phyloP scores from a whole-genome alignment of 2,888 invertebrate species.

The Rhodophaea formosa region DNA sequence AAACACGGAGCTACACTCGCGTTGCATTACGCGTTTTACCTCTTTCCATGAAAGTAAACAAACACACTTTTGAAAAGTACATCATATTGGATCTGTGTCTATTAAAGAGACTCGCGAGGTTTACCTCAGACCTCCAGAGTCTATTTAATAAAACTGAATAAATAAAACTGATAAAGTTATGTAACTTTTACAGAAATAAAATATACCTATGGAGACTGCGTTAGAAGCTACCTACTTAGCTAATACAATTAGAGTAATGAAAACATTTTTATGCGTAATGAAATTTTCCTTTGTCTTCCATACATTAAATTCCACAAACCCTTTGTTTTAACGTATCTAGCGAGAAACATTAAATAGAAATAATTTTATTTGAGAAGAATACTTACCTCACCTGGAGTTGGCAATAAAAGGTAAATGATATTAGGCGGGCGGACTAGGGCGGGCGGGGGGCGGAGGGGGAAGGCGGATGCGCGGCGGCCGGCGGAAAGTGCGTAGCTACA shows the following conservation, averaged over 20 bases:
- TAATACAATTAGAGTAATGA: not conserved
- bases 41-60: too few species aligned
- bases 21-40: too few species aligned
- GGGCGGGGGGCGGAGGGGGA: conserved; percentile 25
- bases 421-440: conserved; percentile 33
- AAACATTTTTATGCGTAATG: not conserved
- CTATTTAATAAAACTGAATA: too few species aligned
- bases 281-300: not conserved
- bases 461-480: conserved; percentile 58
- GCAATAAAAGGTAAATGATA: conserved; percentile 51
- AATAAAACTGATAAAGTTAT: too few species aligned
- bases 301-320: not conserved
- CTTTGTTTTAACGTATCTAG: not conserved
- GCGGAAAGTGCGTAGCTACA: conserved; percentile 76
- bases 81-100: too few species aligned
- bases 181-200: not conserved
- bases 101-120: too few species aligned
- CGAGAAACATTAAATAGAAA: conserved; percentile 3
- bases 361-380: conserved; percentile 16
- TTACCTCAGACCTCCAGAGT: too few species aligned
- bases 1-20: too few species aligned
- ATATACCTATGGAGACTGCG: not conserved
- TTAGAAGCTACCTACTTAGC: not conserved
- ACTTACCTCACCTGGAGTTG: conserved; percentile 39
- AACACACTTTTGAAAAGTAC: too few species aligned